phyloP scores from a whole-genome alignment of 2,113 vertebrate species.

The Cynocephalus volans region DNA sequence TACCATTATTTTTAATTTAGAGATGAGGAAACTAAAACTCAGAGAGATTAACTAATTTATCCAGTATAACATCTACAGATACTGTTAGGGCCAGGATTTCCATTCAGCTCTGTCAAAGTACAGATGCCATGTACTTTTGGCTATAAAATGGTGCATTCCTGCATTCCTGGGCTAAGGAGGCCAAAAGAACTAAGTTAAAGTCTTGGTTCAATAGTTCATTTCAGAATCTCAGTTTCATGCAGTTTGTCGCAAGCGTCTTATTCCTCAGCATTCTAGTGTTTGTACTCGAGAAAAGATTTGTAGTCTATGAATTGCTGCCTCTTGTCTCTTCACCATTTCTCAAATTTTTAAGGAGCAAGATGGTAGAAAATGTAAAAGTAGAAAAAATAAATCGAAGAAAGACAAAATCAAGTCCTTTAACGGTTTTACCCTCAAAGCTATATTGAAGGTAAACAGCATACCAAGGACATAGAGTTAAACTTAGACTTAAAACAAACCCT shows the following conservation, averaged over 20 bases:
- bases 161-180: neutral
- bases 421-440: constrained; percentile 82
- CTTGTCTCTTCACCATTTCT: constrained; percentile 74
- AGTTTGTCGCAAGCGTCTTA: constrained; percentile 62
- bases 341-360: constrained; percentile 76
- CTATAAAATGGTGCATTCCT: neutral
- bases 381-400: constrained; percentile 67
- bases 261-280: constrained; percentile 61
- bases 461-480: constrained; percentile 83
- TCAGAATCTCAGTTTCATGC: constrained; percentile 62
- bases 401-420: constrained; percentile 84
- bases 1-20: constrained; percentile 4
- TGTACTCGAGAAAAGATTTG: constrained; percentile 72
- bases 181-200: neutral
- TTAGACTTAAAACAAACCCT: constrained; percentile 83
- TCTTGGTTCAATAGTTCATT: neutral
- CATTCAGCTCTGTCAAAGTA: neutral
- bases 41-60: neutral
- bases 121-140: neutral
- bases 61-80: neutral
- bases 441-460: constrained; percentile 86
- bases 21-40: neutral
- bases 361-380: constrained; percentile 79
- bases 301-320: constrained; percentile 79
- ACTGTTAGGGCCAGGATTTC: neutral